Percentiles rank a stretch among this genome's conserved stretches.
These are phyloP conservation scores for Gymnorhina tibicen DNA, from an alignment of 2,113 vertebrate species.

Conservation along the genomic window DNA sequence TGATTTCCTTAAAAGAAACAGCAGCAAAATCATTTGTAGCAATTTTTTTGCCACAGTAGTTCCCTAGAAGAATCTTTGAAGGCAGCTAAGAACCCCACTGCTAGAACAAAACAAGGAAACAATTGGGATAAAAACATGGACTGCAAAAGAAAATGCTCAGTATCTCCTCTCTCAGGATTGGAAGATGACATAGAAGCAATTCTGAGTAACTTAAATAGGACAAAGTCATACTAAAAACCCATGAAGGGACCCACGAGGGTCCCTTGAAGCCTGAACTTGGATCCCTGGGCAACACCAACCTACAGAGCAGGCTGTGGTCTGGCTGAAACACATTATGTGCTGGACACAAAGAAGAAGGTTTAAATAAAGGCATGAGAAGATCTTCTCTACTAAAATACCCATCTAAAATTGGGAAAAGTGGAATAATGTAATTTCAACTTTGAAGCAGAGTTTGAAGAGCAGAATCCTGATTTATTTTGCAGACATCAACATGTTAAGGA, in stretches of 20 bases:
- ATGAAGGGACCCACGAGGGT: not conserved
- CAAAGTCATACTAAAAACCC: not conserved
- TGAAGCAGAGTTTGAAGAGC: not conserved
- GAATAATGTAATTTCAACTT: not conserved
- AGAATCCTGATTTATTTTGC: not conserved
- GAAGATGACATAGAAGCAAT: not conserved
- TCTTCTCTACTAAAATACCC: not conserved
- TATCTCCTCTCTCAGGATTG: not conserved
- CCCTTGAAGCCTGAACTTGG: accelerated
- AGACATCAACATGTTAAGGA: not conserved
- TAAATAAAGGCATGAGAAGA: not conserved
- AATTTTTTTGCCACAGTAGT: not conserved
- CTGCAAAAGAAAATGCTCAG: not conserved
- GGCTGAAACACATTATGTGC: not conserved
- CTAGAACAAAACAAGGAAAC: not conserved
- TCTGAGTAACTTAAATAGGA: not conserved
- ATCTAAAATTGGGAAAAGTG: not conserved
- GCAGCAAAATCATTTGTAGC: not conserved
- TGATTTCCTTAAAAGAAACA: not conserved
- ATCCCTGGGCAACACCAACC: not conserved
- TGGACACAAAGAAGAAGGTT: not conserved
- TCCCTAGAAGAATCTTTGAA: not conserved
- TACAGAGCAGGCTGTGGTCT: not conserved
- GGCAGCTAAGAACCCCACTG: not conserved
- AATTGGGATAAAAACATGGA: not conserved